Evolutionary conservation across 2,888 invertebrate species (phyloP), one percentile per base, ranked within the genome.

Genomic region (Vannuccia rotundouncinata): DNA sequence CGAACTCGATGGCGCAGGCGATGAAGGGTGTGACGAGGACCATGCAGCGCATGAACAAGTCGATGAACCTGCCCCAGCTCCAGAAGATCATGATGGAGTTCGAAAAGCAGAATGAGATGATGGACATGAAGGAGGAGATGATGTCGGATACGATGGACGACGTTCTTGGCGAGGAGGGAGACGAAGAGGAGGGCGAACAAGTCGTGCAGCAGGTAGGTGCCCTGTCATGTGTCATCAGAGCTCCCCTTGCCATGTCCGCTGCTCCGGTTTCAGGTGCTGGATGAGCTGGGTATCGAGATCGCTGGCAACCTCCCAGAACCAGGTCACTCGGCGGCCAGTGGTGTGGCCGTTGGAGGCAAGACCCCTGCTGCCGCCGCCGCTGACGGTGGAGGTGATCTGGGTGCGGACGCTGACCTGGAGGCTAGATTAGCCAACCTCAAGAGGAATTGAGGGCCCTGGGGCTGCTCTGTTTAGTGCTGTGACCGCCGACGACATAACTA

Each of bases 51-150:
- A 99, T 99, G 99, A 99, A 99, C 89, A 91, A 91, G 90, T 91
- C 88, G 87, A 89, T 99, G 86, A 99, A 99, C 90, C 91, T 99
- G 88, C 99, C 99, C 10, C 97, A 99, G 90, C 99, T 99, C 86
- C 98, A 99, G 89, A 93, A 94, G 87, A 99, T 99, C 81, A 91
- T 94, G 84, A 88, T 87, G 87, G 97, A 98, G 87, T 99, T 99
- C 89, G 99, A 99, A 89, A 98, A 97, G 87, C 98, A 99, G 88
- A 95, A 95, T 0, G 98, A 99, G 89, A 96, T 99, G 80, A 99
- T 99, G 99, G 98, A 99, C 87, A 99, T 99, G 98, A 99, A 99
- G 88, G 98, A 99, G 88, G 99, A 99, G 89, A 95, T 99, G 91
- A 99, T 99, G 92, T 96, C 95, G 87, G 99, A 99, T 89, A 97